Evolutionary conservation across 2,113 vertebrate species (phyloP).

Genomic region (Apus apus): DNA sequence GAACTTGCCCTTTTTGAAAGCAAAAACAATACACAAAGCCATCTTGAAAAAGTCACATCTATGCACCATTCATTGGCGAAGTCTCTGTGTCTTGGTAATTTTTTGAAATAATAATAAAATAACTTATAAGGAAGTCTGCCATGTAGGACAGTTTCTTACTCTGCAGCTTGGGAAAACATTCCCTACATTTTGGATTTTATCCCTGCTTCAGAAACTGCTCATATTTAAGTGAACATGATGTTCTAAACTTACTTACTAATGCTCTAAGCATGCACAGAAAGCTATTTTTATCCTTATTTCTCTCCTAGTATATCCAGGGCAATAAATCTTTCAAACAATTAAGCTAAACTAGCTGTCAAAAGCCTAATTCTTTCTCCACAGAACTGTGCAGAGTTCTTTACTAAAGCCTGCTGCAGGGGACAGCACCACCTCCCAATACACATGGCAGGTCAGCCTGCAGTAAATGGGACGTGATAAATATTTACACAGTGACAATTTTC

Average conservation of each 20-base stretch:
- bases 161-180: slow-evolving; percentile 5
- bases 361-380: neutral
- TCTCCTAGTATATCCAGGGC: neutral
- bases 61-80: neutral
- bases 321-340: slow-evolving; percentile 11
- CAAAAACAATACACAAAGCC: neutral
- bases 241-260: slow-evolving; percentile 42
- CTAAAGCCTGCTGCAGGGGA: neutral
- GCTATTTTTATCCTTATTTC: slow-evolving; percentile 32
- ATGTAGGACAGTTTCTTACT: neutral
- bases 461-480: neutral
- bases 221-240: neutral
- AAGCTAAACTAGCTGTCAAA: neutral
- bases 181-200: neutral
- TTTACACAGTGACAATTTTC: neutral
- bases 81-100: neutral
- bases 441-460: rapidly evolving
- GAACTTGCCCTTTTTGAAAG: neutral
- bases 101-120: neutral
- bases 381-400: neutral
- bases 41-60: neutral
- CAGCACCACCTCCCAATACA: neutral
- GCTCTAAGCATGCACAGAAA: neutral
- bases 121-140: neutral
- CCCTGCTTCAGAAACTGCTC: slow-evolving; percentile 30